Base-by-base conservation (phyloP, 1,140 invertebrate genomes). In the Drepana arcuata region DNA sequence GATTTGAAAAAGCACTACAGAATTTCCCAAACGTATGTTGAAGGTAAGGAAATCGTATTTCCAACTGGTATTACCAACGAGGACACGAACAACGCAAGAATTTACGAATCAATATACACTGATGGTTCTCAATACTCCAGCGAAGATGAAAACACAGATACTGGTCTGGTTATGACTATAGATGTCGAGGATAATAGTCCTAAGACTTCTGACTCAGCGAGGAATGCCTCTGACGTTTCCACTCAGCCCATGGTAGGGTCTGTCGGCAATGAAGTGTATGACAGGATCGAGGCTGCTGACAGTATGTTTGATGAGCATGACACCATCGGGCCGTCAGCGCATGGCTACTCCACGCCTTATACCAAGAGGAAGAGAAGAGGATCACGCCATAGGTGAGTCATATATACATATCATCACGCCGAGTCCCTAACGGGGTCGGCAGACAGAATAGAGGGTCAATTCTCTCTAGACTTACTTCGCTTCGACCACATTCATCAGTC, bases 1-100 rank as follows among this genome's bases (percentile, higher is more conserved):
- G 78, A 82, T 47, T 41, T 78, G 0, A 82, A 78, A 32, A 78
- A 80, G 43, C 71, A 79, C 2, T 79, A 71, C 38, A 52, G 78
- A 24, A 79, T 82, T 34, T 78, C 71, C 0, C 78, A 79, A 48
- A 79, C 66, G 0, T 81, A 74, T 24, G 72, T 82, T 1, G 78
- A 82, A 62, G 78, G 78, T 0, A 75, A 69, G 23, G 74, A 82
- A 48, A 78, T 82, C 3, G 31, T 49, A 0, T 79, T 79, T n/a
- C 62, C 65, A n/a, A 42, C 43, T 2, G 30, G 53, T 0, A 33
- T 44, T 1, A 56, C 47, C n/a, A 65, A 67, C 24, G 28, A 47
- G 16, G 59, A 77, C 14, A 36, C 32, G 5, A n/a, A n/a, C n/a
- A n/a, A n/a, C n/a, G n/a, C n/a, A n/a, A n/a, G n/a, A n/a, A n/a